Evolutionary conservation across 2,888 invertebrate species (phyloP).

Genomic region (Smittia sp.): DNA sequence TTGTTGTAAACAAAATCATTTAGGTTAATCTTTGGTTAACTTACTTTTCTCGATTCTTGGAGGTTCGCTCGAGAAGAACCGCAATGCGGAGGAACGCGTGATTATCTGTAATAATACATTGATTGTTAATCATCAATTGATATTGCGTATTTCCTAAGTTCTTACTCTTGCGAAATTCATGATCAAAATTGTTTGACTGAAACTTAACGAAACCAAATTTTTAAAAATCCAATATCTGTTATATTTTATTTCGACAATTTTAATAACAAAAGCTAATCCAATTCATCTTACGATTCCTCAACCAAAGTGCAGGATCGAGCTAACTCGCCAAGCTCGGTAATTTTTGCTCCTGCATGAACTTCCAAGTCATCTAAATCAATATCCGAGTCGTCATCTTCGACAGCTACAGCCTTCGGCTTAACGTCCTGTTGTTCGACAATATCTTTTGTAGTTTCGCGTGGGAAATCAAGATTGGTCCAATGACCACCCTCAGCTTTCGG

Average conservation of each 20-base stretch:
- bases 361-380: conserved; percentile 74
- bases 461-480: conserved; percentile 76
- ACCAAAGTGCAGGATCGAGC: not conserved
- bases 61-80: conserved; percentile 8
- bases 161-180: conserved; percentile 22
- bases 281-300: not conserved
- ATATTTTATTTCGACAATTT: too few relatives aligned
- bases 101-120: not conserved
- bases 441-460: conserved; percentile 48
- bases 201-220: too few relatives aligned
- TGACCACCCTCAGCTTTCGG: conserved; percentile 80
- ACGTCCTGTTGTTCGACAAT: conserved; percentile 36
- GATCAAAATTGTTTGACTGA: not conserved
- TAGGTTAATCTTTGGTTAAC: not conserved
- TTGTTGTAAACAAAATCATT: not conserved
- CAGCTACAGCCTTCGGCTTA: not conserved
- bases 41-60: conserved; percentile 33
- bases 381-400: conserved; percentile 54
- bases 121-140: not conserved
- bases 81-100: not conserved
- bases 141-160: not conserved
- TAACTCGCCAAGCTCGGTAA: conserved; percentile 32
- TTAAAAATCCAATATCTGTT: too few relatives aligned
- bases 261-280: too few relatives aligned
- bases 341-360: conserved; percentile 47